Base-by-base conservation (phyloP, 2,797 vertebrate species). In the Tangara arthus region DNA sequence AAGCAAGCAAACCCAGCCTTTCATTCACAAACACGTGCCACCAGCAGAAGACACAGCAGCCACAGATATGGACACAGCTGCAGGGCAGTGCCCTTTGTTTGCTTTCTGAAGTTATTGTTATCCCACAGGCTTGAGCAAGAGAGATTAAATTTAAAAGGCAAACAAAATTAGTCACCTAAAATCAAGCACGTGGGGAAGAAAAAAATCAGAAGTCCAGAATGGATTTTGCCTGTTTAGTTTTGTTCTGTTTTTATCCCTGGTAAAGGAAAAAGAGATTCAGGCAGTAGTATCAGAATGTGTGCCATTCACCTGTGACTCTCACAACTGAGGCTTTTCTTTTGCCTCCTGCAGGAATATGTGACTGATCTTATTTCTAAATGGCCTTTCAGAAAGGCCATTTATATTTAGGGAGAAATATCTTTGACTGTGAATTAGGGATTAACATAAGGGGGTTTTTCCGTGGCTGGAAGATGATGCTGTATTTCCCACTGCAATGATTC, bases 351-450 rank as follows among this genome's bases (percentile, higher is more conserved):
- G 60, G 49, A 70, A 53, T 70, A 32, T 50, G 20, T 61, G 41
- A 70, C 65, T 92, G 49, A 60, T 82, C 68, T 75, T 42, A 90
- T 61, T 95, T 93, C 60, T 50, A 80, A 92, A 73, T 44, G 53
- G 57, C 34, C 12, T 87, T 91, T 89, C 89, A 53, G 50, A 73
- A 93, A 56, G 22, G 14, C 41, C 22, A 46, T 55, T 49, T 59
- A 26, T 49, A 65, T 82, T 96, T 95, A 94, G 47, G 59, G 42
- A 86, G 55, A 93, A 90, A 63, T 89, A 84, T 59, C 75, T 92
- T 90, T 89, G 39, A 47, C 57, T 72, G 71, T 91, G 90, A 96
- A 85, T 93, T 78, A 72, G 84, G 65, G 68, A 50, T 90, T 83
- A 80, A 69, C 65, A 21, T 64, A n/a, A 85, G 30, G 53, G 35